Evolutionary conservation across 2,797 vertebrate genomes (phyloP).

Genomic region (Trachurus trachurus): DNA sequence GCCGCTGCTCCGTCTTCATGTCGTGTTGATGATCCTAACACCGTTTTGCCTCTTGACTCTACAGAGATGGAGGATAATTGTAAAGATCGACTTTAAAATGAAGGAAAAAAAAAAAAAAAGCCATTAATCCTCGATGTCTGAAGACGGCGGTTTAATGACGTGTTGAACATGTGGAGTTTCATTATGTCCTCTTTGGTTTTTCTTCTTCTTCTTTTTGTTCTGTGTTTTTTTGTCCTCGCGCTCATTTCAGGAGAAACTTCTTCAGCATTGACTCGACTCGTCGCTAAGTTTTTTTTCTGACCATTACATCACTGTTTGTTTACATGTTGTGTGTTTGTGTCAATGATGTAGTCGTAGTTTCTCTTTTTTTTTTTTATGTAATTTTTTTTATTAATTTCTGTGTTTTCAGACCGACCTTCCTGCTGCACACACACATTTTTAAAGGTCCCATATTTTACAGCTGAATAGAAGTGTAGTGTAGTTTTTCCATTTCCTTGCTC

Average conservation of each 20-base stretch:
- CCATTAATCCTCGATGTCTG: not conserved
- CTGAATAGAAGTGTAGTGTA: no score
- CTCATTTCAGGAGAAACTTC: no score
- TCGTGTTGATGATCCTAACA: slow-evolving; percentile 4
- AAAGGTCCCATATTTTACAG: no score
- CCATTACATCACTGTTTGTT: not conserved
- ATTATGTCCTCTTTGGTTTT: not conserved
- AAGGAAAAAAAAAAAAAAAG: not conserved
- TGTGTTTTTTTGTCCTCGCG: not conserved
- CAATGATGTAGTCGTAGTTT: not conserved
- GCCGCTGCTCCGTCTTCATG: not conserved
- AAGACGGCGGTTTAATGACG: not conserved
- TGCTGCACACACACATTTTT: not conserved
- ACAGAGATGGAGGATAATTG: not conserved
- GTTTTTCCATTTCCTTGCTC: no score
- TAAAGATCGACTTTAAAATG: not conserved
- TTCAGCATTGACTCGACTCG: no score
- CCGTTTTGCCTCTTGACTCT: not conserved
- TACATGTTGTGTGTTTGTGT: not conserved
- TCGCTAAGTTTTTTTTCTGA: not conserved
- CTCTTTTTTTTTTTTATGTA: no score
- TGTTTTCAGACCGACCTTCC: not conserved
- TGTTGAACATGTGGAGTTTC: not conserved
- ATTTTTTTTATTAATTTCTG: no score
- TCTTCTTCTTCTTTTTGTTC: not conserved